Base-by-base conservation (phyloP, 2,888 invertebrate species). In the Metacarcinus magister region DNA sequence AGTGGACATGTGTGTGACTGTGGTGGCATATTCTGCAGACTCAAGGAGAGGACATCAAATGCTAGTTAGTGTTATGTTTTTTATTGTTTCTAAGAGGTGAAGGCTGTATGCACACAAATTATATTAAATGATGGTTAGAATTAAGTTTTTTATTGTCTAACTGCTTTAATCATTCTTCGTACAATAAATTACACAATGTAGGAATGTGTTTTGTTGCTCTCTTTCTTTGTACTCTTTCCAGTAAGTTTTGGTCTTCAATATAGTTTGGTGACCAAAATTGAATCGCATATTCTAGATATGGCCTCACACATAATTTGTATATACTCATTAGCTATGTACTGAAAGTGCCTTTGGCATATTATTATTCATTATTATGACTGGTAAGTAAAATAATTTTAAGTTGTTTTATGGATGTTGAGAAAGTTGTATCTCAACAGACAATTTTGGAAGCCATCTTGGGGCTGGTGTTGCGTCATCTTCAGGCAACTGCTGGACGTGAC, bases 1-100 rank as follows among this genome's bases (percentile, higher is more conserved):
- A 97, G 99, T 99, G 97, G 99, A 99, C n/a, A 98, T 99, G 95
- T 99, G 99, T 97, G 99, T 99, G 0, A 99, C 99, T 98, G 99
- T 99, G 0, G 99, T 99, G 7, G 99, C 99, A 0, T 99, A 99
- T 97, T 99, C 99, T 0, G 99, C 99, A 8, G 99, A 99, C 97
- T 99, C 99, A 96, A 98, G 97, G 96, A 97, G 98, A 82, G 98
- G 98, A 96, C 97, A 97, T 97, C 98, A 98, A 97, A 98, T 98
- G 98, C 97, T 98, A 97, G 95, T 95, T 10, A 44, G 95, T 23
- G 19, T 54, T 39, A 28, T 0, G 39, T 75, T 75, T 67, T 75
- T 23, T 28, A 28, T 75, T 28, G 8, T 75, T 28, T 28, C 39
- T 39, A 39, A 28, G 75, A 28, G 23, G 28, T 28, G 75, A 60